Conservation (phyloP, 2,888 invertebrate genomes). For the Ceramica pisi region DNA sequence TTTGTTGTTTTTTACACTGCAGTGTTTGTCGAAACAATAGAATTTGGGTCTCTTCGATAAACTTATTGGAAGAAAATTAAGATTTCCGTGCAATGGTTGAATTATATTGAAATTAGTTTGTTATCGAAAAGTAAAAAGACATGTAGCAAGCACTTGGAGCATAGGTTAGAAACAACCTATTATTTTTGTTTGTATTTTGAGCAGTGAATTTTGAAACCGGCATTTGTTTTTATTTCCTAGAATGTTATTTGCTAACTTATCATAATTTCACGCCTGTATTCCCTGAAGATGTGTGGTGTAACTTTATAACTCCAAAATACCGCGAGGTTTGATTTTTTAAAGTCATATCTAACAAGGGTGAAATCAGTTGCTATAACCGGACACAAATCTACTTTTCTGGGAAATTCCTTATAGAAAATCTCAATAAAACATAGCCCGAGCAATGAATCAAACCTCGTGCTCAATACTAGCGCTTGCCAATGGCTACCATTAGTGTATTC, state of each 20-base stretch:
- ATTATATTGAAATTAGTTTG: too few relatives aligned
- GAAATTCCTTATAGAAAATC: neutral
- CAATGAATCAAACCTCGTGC: neutral
- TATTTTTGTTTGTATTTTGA: neutral
- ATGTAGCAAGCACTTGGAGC: neutral
- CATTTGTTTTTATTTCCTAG: neutral
- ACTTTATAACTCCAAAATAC: too few relatives aligned
- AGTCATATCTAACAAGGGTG: neutral
- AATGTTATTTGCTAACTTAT: neutral
- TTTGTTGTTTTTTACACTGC: neutral
- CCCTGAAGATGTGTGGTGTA: too few relatives aligned
- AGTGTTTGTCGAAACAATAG: neutral
- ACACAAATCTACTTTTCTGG: neutral
- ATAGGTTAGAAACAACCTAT: neutral
- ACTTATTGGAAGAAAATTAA: neutral
- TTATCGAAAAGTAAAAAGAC: neutral
- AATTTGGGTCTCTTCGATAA: fast-evolving
- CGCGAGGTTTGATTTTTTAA: too few relatives aligned
- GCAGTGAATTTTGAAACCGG: neutral
- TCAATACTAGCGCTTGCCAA: neutral
- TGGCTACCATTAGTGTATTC: neutral
- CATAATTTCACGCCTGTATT: too few relatives aligned
- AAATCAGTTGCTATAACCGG: too few relatives aligned
- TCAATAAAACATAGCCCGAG: too few relatives aligned
- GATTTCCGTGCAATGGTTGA: neutral